These are phyloP conservation scores for Blastobasis lacticolella DNA, from an alignment of 2,888 invertebrate genomes.

Conservation along the genomic window DNA sequence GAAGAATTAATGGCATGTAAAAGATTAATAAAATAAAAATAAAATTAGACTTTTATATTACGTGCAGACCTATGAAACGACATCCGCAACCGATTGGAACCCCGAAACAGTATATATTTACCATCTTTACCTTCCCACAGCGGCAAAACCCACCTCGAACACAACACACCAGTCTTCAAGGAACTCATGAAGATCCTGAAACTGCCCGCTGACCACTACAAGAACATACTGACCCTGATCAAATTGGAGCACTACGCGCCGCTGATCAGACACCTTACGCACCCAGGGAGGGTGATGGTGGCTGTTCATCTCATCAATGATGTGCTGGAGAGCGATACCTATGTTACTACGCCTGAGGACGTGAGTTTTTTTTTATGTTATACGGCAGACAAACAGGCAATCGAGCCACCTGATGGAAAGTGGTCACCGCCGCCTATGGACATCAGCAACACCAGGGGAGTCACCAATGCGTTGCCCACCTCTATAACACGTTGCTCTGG, in stretches of 20 bases:
- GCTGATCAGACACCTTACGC: constrained; percentile 89
- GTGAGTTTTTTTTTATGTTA: constrained; percentile 55
- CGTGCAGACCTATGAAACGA: no score
- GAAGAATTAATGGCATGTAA: no score
- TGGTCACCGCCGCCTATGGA: no score
- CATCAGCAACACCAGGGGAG: no score
- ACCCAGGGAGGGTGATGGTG: constrained; percentile 87
- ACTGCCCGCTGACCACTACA: constrained; percentile 96
- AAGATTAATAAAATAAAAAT: no score
- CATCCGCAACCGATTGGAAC: no score
- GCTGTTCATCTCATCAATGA: constrained; percentile 93
- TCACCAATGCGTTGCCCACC: no score
- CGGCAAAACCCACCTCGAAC: constrained; percentile 74
- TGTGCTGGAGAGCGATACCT: constrained; percentile 91
- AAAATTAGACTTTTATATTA: no score
- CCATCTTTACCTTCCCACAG: constrained; percentile 45
- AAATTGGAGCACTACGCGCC: constrained; percentile 91
- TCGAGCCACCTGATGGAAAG: no score
- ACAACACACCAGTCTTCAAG: constrained; percentile 88
- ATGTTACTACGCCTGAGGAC: constrained; percentile 91
- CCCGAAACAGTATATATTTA: no score
- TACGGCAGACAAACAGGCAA: no score
- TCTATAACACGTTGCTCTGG: no score
- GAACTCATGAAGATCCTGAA: constrained; percentile 95
- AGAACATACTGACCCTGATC: constrained; percentile 90